Conservation (phyloP, 2,113 vertebrate species). For the Hypocryptadius cinnamomeus region DNA sequence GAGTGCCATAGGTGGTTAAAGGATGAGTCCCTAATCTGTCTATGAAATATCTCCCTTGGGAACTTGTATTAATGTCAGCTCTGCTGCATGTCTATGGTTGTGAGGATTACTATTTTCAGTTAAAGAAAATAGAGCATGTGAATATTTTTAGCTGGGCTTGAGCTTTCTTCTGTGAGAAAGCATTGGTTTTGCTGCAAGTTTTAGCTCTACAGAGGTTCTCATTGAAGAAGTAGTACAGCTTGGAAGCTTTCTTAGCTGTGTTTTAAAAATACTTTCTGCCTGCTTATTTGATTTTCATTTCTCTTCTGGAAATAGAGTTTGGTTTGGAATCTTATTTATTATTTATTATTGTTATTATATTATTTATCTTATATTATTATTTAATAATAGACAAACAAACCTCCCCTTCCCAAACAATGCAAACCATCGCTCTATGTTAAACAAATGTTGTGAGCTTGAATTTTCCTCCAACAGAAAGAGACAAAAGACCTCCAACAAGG, state of each 20-base stretch:
- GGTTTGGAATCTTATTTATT: neutral
- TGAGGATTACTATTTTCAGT: conserved; percentile 6
- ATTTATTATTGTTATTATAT: neutral
- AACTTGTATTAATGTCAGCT: neutral
- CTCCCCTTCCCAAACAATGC: neutral
- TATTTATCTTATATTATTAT: neutral
- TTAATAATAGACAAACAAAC: conserved; percentile 29
- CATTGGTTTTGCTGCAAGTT: neutral
- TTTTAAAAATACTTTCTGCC: neutral
- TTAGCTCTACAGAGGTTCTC: neutral
- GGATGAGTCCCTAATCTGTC: neutral
- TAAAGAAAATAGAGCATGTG: neutral
- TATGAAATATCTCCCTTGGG: neutral
- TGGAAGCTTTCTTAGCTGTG: neutral
- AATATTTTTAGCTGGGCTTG: neutral
- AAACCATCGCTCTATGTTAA: conserved; percentile 18
- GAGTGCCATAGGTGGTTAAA: neutral
- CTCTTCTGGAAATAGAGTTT: neutral
- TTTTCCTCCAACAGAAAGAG: neutral
- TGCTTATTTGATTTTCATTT: neutral
- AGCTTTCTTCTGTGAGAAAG: conserved; percentile 3
- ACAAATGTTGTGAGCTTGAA: neutral
- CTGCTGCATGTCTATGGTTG: neutral
- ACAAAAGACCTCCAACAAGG: neutral
- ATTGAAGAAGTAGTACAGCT: neutral